A percentile compares a stretch with the other conserved stretches of the same genome.
Conservation (phyloP, 2,113 vertebrate genomes). For the Athene cunicularia region DNA sequence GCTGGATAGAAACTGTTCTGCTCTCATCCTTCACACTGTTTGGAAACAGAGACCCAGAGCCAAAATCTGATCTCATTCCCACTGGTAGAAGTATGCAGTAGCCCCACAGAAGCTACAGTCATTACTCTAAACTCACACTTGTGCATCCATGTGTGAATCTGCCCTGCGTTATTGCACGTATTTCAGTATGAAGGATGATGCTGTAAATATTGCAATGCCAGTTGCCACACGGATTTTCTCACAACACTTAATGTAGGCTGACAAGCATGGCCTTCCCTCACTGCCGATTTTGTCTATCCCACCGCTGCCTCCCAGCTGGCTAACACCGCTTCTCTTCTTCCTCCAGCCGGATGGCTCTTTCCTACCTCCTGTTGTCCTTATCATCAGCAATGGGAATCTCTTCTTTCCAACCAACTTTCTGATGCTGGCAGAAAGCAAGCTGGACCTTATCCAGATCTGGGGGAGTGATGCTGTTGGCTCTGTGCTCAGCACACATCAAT, state of each 20-base stretch:
- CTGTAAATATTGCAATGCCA: not conserved
- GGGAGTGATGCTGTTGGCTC: not conserved
- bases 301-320: not conserved
- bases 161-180: not conserved
- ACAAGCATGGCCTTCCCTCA: not conserved
- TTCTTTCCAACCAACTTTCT: slow-evolving; percentile 9
- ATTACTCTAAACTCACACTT: not conserved
- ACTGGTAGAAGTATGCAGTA: not conserved
- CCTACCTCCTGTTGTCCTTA: not conserved
- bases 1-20: slow-evolving; percentile 26
- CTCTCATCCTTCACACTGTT: not conserved
- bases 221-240: not conserved
- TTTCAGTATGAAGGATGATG: not conserved
- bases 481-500: not conserved
- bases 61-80: slow-evolving; percentile 50
- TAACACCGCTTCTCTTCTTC: not conserved
- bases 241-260: not conserved
- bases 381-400: not conserved
- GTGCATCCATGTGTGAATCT: not conserved
- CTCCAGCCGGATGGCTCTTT: not conserved
- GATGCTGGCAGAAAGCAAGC: not conserved
- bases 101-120: slow-evolving; percentile 40
- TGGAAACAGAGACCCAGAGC: slow-evolving; percentile 39
- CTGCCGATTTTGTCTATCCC: not conserved
- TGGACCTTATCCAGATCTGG: not conserved